Conservation (phyloP, 2,113 vertebrate genomes). For the Dicaeum eximium region DNA sequence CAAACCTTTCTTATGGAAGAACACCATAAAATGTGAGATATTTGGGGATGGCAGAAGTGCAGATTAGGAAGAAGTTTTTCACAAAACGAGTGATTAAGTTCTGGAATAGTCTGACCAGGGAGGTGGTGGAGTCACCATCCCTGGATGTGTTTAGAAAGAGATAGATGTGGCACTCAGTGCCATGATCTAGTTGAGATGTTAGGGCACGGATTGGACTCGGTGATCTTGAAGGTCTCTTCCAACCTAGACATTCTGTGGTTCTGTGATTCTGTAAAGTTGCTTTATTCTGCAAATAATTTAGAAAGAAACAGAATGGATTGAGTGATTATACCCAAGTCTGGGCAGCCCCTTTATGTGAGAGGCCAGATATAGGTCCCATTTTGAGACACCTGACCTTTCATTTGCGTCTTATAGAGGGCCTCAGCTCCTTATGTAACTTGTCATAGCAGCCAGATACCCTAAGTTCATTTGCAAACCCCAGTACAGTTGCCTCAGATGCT, state of each 20-base stretch:
- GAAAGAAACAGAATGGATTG: not conserved
- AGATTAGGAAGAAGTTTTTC: too few species aligned
- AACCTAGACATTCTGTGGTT: too few species aligned
- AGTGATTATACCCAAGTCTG: not conserved
- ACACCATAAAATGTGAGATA: not conserved
- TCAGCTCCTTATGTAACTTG: not conserved
- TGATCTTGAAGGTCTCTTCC: too few species aligned
- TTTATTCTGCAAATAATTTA: not conserved
- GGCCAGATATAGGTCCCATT: not conserved
- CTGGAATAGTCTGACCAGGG: too few species aligned
- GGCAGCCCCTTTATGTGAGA: not conserved
- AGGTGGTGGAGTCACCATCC: too few species aligned
- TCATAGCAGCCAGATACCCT: not conserved
- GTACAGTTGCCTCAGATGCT: not conserved
- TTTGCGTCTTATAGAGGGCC: accelerated
- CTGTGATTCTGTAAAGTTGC: not conserved
- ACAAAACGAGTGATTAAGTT: too few species aligned
- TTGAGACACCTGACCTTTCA: not conserved
- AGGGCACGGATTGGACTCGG: too few species aligned
- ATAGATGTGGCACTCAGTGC: too few species aligned
- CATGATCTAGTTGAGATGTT: too few species aligned
- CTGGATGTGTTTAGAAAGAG: too few species aligned
- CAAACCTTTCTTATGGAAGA: not conserved
- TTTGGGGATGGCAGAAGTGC: not conserved
- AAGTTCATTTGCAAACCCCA: not conserved